These are phyloP conservation scores for Galagoides demidoff DNA, from an alignment of 2,797 vertebrate genomes.

Conservation along the genomic window DNA sequence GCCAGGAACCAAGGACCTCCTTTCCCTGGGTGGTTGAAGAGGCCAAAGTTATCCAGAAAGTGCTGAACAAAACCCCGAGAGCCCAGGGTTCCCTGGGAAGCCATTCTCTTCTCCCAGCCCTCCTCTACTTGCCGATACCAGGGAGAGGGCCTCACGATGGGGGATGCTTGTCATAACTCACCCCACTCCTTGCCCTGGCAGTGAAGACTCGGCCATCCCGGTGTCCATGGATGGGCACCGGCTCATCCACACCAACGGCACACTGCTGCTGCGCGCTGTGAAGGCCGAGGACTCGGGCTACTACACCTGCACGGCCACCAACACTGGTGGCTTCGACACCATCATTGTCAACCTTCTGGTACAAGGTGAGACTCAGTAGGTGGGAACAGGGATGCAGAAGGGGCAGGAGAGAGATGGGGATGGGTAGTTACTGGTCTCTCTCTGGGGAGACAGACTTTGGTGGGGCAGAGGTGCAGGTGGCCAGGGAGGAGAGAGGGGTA, in stretches of 20 bases:
- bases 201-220: constrained; percentile 96
- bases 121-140: background rate
- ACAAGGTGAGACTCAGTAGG: constrained; percentile 90
- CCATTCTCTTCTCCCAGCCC: background rate
- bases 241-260: constrained; percentile 95
- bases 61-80: background rate
- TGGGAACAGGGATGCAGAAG: background rate
- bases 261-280: constrained; percentile 95
- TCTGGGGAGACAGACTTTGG: background rate
- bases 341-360: constrained; percentile 98
- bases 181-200: constrained; percentile 72
- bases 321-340: constrained; percentile 98
- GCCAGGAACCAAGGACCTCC: background rate
- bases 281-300: constrained; percentile 98
- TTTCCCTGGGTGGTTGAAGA: background rate
- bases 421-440: no score
- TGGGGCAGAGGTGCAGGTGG: background rate
- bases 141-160: background rate
- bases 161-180: background rate
- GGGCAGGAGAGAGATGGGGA: background rate
- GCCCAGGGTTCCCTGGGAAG: background rate
- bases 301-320: constrained; percentile 99
- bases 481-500: background rate
- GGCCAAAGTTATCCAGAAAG: background rate
- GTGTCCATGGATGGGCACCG: constrained; percentile 95